phyloP scores from a whole-genome alignment of 2,797 vertebrate genomes.

The Molossus alvarezi region DNA sequence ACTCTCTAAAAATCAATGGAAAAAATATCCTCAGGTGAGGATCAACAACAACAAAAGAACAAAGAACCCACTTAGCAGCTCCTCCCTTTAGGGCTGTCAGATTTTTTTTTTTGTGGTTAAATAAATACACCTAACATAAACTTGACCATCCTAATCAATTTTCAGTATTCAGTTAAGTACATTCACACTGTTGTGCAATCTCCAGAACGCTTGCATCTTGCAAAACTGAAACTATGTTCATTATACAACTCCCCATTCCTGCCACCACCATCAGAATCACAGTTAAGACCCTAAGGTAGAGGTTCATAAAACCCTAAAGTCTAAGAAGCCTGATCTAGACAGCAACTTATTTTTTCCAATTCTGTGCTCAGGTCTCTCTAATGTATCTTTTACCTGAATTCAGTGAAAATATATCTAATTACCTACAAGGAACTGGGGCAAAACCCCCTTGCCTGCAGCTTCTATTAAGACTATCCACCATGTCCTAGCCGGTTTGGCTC shows the following conservation, averaged over 20 bases:
- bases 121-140: background rate
- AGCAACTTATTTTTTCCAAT: slow-evolving; percentile 9
- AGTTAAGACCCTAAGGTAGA: background rate
- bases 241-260: background rate
- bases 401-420: background rate
- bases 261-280: background rate
- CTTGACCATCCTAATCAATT: background rate
- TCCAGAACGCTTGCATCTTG: background rate
- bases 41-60: background rate
- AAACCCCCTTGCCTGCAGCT: background rate
- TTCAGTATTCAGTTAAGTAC: background rate
- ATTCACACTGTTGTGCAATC: background rate
- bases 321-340: background rate
- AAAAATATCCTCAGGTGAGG: no score
- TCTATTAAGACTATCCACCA: background rate
- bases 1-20: no score
- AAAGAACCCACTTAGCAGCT: background rate
- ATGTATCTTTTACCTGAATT: background rate
- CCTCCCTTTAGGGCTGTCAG: background rate
- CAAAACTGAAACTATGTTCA: background rate
- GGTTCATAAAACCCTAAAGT: background rate
- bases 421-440: background rate
- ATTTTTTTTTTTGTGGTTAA: background rate
- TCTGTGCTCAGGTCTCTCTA: background rate
- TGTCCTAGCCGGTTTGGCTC: background rate